A percentile compares a stretch with the other conserved stretches of the same genome.
These are phyloP conservation scores for Branchipolynoe longqiensis DNA, from an alignment of 2,888 invertebrate genomes.

Conservation along the genomic window DNA sequence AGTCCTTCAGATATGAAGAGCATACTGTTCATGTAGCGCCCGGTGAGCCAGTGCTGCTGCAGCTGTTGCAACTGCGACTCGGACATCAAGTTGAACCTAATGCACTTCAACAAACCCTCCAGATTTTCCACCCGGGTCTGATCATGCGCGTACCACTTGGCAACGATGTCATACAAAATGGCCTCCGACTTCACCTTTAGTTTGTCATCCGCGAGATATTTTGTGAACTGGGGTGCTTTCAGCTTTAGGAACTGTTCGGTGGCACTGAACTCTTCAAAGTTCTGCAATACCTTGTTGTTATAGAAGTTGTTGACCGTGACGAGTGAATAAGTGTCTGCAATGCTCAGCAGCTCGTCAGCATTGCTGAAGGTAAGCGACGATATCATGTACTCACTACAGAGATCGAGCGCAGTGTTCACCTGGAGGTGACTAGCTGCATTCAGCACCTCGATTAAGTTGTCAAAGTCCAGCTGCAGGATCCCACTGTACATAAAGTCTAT, in stretches of 20 bases:
- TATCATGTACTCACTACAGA: conserved; percentile 80
- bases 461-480: conserved; percentile 76
- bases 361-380: conserved; percentile 79
- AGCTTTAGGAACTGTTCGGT: conserved; percentile 77
- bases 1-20: conserved; percentile 61
- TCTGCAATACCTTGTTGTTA: conserved; percentile 77
- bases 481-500: conserved; percentile 81
- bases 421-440: conserved; percentile 80
- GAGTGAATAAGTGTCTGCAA: conserved; percentile 80
- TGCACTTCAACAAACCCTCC: conserved; percentile 72
- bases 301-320: conserved; percentile 76
- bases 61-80: conserved; percentile 74
- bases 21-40: conserved; percentile 55
- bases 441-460: conserved; percentile 79
- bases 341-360: conserved; percentile 78
- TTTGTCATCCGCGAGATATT: conserved; percentile 74
- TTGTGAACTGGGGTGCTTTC: conserved; percentile 71
- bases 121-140: conserved; percentile 70
- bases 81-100: conserved; percentile 79
- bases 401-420: conserved; percentile 78
- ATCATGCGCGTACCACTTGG: conserved; percentile 76
- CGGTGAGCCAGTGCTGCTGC: conserved; percentile 60
- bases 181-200: conserved; percentile 75
- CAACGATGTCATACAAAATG: conserved; percentile 75
- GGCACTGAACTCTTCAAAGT: conserved; percentile 78